Evolutionary conservation across 2,113 vertebrate species (phyloP), one percentile per base, ranked within the genome.

Genomic region (Dryoscopus gambensis): DNA sequence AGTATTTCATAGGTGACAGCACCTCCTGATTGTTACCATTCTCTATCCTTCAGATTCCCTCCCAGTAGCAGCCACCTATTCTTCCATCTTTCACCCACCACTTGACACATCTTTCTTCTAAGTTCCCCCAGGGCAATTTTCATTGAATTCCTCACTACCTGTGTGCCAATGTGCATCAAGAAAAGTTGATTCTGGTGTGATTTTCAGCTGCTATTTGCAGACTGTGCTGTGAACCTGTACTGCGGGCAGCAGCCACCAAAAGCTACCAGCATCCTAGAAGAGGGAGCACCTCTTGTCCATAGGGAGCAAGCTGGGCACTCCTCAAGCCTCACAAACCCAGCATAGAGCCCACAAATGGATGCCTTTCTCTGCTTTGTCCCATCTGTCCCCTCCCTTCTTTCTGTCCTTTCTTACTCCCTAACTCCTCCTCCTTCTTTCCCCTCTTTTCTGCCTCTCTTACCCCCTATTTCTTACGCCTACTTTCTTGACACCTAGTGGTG

Each of bases 181-280:
- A n/a, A 16, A 31, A 49, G n/a, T 49, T 27, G 12, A 53, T 75
- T 76, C 33, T 57, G 10, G 16, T 56, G 60, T 59, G 39, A 68
- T 39, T 90, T 81, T 59, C 64, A 63, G 52, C 28, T 87, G 42
- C 21, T 39, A 1, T 62, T 59, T 64, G 24, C 21, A 49, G 55
- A 33, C 14, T 63, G 22, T 0, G 0, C 53, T 81, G 47, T 0
- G 0, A 40, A 42, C 18, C 20, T 9, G 1, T 35, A 31, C 17
- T n/a, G 24, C 7, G 15, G 14, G 5, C 22, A 79, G 56, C 23
- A 76, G 39, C 11, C 14, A 39, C 21, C 12, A 33, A 37, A 79
- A 18, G 11, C 37, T 20, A 62, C 15, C 5, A 8, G 3, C 33
- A 50, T 8, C 5, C 5, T 25, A 40, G 19, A 4, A 46, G 14